Evolutionary conservation across 2,888 invertebrate species (phyloP).

Genomic region (Drosophila pullipes): DNA sequence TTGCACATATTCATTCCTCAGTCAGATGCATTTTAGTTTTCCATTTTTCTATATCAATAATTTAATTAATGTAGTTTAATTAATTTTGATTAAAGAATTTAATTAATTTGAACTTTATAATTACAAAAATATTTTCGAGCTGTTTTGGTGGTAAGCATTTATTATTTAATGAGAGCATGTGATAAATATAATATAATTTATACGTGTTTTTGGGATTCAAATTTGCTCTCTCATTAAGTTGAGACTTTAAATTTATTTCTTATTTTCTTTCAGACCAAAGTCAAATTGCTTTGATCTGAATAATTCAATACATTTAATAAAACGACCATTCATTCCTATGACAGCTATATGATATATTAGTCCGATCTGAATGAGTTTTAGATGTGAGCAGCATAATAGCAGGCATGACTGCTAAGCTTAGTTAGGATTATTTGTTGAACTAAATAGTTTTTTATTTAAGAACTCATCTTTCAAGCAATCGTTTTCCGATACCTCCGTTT

Average conservation of each 20-base stretch:
- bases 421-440: not conserved
- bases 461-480: not conserved
- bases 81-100: not conserved
- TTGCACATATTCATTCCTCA: not conserved
- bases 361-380: not conserved
- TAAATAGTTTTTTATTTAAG: not conserved
- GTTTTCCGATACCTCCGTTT: not conserved
- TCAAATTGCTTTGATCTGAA: not conserved
- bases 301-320: not conserved
- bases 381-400: not conserved
- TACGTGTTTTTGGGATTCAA: fast-evolving
- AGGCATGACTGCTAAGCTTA: not conserved
- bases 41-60: not conserved
- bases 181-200: not conserved
- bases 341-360: no score
- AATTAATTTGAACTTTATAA: not conserved
- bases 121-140: fast-evolving
- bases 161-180: not conserved
- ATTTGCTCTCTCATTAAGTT: not conserved
- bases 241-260: not conserved
- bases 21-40: not conserved
- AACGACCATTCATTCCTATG: not conserved
- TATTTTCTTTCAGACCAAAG: not conserved
- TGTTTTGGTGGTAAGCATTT: not conserved
- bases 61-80: not conserved